A percentile compares a stretch with the other conserved stretches of the same genome.
Conservation (phyloP, 2,888 invertebrate species). For the Harpalus rubripes region DNA sequence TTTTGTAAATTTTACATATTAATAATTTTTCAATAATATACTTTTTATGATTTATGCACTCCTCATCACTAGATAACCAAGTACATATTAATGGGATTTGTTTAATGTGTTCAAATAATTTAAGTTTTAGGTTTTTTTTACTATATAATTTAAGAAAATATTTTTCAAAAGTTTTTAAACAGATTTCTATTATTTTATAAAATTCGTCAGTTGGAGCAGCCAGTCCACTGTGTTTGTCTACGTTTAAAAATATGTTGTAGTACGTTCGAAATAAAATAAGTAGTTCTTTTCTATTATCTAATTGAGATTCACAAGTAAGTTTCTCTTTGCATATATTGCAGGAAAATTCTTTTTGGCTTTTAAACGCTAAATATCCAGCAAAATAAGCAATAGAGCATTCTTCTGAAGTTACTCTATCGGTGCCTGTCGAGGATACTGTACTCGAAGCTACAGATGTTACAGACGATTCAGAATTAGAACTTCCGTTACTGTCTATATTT, state of each 20-base stretch:
- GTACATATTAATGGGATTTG: not conserved
- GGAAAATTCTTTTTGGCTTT: conserved; percentile 2
- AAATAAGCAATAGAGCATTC: conserved; percentile 19
- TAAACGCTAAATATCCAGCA: conserved; percentile 34
- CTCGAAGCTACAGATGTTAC: not conserved
- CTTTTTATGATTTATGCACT: not conserved
- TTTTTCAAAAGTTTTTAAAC: not conserved
- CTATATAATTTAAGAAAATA: not conserved
- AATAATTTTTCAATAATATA: not conserved
- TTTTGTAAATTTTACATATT: not conserved
- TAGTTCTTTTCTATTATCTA: not conserved
- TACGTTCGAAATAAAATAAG: conserved; percentile 28
- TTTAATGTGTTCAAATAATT: not conserved
- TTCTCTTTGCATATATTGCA: conserved; percentile 10
- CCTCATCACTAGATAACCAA: not conserved
- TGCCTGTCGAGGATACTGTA: not conserved
- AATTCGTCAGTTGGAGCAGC: conserved; percentile 5
- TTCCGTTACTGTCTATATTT: not conserved
- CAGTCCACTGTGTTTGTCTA: conserved; percentile 9
- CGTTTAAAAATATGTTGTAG: conserved; percentile 2
- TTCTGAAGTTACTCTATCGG: not conserved
- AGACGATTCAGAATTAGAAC: not conserved
- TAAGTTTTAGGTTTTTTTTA: conserved; percentile 1
- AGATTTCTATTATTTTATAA: not conserved
- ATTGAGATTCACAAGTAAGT: not conserved